Base-by-base conservation (phyloP, 2,113 vertebrate species). In the Alethe diademata region DNA sequence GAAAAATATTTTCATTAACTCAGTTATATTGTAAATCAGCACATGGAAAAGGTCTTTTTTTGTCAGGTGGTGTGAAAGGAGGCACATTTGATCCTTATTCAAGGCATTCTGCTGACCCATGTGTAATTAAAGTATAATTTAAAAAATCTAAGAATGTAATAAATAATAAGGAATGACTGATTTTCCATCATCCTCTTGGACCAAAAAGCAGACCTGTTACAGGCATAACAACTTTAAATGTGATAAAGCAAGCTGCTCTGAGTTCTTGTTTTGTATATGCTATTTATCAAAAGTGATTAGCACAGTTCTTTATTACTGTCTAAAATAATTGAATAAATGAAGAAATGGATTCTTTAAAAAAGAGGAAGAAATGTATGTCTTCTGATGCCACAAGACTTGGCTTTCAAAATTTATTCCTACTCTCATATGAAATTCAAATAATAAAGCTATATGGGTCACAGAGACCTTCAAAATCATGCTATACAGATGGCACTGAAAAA, bases 81-180 rank as follows among this genome's bases (percentile, higher is more conserved):
- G 98, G 98, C n/a, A 99, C 98, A 3, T 99, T 99, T 94, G 97
- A 98, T 29, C 50, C 91, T 56, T 99, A 98, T 58, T 98, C 98
- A 61, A 87, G 92, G 53, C 97, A 98, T 96, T 98, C 98, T 36
- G 73, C 95, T 81, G 98, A 98, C 15, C 95, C 96, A 1, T 98
- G 98, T 19, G 4, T 75, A 40, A 19, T 43, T 66, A 97, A 95
- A 78, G 97, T 16, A 4, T 57, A 42, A 22, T 43, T 43, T 66
- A 96, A 95, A 81, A 71, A 88, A 45, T 15, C 54, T 20, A 97
- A 88, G 38, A 33, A 43, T 40, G 26, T 43, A 33, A 24, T 75
- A 24, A 53, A 64, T 64, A 83, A 84, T 86, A 97, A 97, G 86
- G 76, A 89, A 47, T 19, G 2, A 31, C 97, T 96, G 48, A 57